phyloP scores from a whole-genome alignment of 2,888 invertebrate species.

The Rhorus exstirpatorius region DNA sequence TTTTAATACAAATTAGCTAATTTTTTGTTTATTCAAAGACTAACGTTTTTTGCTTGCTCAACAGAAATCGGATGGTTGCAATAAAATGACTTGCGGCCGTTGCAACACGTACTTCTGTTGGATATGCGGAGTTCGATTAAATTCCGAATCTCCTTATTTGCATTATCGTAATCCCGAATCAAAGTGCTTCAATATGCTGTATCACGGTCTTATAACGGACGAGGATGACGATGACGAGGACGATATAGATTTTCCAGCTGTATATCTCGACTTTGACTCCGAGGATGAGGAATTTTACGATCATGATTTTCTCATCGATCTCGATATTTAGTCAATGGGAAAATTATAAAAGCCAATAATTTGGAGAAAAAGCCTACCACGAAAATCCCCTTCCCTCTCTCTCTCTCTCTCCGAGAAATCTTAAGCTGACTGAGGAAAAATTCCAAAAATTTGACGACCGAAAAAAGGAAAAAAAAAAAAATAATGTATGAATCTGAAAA shows the following conservation, averaged over 20 bases:
- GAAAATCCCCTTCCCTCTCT: neutral
- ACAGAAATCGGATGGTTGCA: constrained; percentile 90
- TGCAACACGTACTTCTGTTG: constrained; percentile 90
- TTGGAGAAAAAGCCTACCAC: neutral
- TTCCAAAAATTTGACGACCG: neutral
- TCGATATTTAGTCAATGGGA: constrained; percentile 49
- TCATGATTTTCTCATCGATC: constrained; percentile 71
- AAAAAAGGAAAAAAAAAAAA: constrained; percentile 5
- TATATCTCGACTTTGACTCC: constrained; percentile 71
- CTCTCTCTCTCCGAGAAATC: neutral
- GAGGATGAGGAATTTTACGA: constrained; percentile 69
- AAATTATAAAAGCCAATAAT: neutral
- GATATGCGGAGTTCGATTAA: constrained; percentile 87
- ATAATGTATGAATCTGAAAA: neutral
- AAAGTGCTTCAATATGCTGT: constrained; percentile 87
- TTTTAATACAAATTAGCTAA: no score
- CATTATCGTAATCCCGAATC: constrained; percentile 87
- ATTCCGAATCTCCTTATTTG: constrained; percentile 87
- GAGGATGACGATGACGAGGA: constrained; percentile 77
- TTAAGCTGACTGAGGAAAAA: neutral
- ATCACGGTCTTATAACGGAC: constrained; percentile 83
- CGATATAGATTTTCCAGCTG: constrained; percentile 74
- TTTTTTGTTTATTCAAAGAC: no score
- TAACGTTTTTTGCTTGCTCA: constrained; percentile 67
- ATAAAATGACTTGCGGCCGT: constrained; percentile 90